A percentile compares a stretch with the other conserved stretches of the same genome.
Evolutionary conservation across 2,797 vertebrate species (phyloP).

Genomic region (Hephaestus fuliginosus): DNA sequence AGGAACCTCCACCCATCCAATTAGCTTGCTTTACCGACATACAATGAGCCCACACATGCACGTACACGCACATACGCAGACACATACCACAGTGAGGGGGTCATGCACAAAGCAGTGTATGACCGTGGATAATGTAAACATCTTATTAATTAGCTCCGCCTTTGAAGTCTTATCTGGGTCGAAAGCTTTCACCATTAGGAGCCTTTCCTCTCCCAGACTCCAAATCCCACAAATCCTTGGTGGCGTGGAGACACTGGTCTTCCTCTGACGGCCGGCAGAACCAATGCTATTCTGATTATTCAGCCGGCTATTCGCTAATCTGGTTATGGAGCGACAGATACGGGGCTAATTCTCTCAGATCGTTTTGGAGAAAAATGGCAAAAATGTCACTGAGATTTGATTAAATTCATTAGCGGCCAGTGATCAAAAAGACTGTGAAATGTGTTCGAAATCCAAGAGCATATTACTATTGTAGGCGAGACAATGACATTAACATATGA

Average conservation of each 20-base stretch:
- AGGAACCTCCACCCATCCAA: slow-evolving; percentile 52
- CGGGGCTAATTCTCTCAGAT: slow-evolving; percentile 73
- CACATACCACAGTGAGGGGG: slow-evolving; percentile 64
- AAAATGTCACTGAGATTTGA: slow-evolving; percentile 67
- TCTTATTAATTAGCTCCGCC: slow-evolving; percentile 85
- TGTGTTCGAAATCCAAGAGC: slow-evolving; percentile 30
- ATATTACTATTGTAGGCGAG: slow-evolving; percentile 27
- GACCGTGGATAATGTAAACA: slow-evolving; percentile 86
- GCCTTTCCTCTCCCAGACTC: slow-evolving; percentile 71
- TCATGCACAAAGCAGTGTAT: slow-evolving; percentile 72
- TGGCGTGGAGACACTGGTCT: slow-evolving; percentile 68
- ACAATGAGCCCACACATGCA: slow-evolving; percentile 46
- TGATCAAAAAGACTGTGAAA: slow-evolving; percentile 61
- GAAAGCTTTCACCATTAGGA: slow-evolving; percentile 78
- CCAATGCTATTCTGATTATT: slow-evolving; percentile 74
- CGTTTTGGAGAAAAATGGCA: slow-evolving; percentile 56
- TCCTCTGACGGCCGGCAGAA: slow-evolving; percentile 63
- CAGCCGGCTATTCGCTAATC: slow-evolving; percentile 70
- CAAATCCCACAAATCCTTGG: slow-evolving; percentile 83
- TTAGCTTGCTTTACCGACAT: slow-evolving; percentile 50
- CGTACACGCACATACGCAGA: slow-evolving; percentile 20
- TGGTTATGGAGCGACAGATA: slow-evolving; percentile 70
- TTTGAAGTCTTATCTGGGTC: slow-evolving; percentile 85
- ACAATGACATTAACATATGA: slow-evolving; percentile 26
- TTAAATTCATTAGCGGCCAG: slow-evolving; percentile 65